phyloP scores from a whole-genome alignment of 2,797 vertebrate species.

The Myotis findleyi region DNA sequence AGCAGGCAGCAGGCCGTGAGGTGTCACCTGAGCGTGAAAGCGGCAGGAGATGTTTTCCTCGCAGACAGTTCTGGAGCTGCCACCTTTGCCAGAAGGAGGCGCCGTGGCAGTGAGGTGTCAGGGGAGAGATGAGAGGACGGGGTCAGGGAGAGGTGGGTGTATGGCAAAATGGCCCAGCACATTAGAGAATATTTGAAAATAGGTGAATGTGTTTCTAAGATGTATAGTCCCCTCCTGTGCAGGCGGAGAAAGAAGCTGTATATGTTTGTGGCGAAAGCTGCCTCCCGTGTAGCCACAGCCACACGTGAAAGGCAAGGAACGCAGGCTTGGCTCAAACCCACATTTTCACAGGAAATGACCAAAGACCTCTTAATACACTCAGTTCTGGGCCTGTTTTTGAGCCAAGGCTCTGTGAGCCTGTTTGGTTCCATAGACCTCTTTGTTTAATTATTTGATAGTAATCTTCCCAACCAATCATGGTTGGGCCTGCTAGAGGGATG shows the following conservation, averaged over 20 bases:
- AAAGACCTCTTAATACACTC: not conserved
- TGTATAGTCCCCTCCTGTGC: not conserved
- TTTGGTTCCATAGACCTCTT: not conserved
- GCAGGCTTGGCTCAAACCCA: not conserved
- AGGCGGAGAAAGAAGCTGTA: not conserved
- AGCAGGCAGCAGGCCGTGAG: not conserved
- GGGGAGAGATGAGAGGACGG: not conserved
- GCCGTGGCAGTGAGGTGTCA: not conserved
- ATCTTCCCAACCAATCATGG: no score
- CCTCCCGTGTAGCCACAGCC: not conserved
- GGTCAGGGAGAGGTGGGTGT: not conserved
- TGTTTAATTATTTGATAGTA: slow-evolving; percentile 7
- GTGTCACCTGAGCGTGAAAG: not conserved
- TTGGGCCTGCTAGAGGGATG: not conserved
- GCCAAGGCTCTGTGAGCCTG: not conserved
- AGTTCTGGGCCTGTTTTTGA: not conserved
- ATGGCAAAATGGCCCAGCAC: not conserved
- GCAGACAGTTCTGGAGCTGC: not conserved
- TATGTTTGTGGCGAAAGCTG: not conserved
- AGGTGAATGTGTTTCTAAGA: not conserved
- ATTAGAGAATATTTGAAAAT: not conserved
- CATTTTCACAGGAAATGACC: not conserved
- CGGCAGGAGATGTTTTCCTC: not conserved
- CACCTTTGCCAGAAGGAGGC: not conserved
- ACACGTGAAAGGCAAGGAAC: accelerated